phyloP scores from a whole-genome alignment of 1,140 invertebrate species.

The Oryctes rhinoceros region DNA sequence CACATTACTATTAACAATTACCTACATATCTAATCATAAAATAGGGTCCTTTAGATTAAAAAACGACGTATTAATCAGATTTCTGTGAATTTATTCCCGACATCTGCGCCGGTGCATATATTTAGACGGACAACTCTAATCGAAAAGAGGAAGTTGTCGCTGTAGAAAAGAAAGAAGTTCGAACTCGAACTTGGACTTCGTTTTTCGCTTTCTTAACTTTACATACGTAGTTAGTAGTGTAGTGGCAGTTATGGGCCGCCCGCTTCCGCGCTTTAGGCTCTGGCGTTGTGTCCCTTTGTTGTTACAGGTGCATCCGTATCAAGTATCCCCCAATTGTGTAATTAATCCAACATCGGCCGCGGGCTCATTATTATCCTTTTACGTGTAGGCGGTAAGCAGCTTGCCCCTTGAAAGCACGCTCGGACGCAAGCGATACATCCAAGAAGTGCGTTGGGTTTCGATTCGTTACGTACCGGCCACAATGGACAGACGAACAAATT shows the following conservation, averaged over 20 bases:
- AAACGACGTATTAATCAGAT: background rate
- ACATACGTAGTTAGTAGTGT: too few relatives aligned
- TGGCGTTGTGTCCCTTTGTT: background rate
- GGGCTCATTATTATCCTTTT: background rate
- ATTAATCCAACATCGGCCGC: background rate
- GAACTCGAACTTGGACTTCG: background rate
- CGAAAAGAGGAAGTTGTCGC: background rate
- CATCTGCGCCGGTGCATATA: background rate
- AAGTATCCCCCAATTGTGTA: constrained; percentile 3
- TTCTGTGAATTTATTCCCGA: background rate
- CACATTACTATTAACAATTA: background rate
- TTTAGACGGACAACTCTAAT: background rate
- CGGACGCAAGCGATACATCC: background rate
- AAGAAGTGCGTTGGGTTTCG: background rate
- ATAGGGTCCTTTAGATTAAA: background rate
- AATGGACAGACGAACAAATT: background rate
- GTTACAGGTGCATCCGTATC: constrained; percentile 35
- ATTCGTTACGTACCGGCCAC: background rate
- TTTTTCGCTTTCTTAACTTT: background rate
- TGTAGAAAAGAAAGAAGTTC: background rate
- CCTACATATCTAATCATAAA: background rate
- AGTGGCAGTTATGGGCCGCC: background rate
- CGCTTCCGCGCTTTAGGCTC: background rate
- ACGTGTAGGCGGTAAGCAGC: background rate
- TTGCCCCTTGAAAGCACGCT: background rate